These are phyloP conservation scores for Meriones unguiculatus DNA, from an alignment of 2,113 vertebrate species.

Conservation along the genomic window DNA sequence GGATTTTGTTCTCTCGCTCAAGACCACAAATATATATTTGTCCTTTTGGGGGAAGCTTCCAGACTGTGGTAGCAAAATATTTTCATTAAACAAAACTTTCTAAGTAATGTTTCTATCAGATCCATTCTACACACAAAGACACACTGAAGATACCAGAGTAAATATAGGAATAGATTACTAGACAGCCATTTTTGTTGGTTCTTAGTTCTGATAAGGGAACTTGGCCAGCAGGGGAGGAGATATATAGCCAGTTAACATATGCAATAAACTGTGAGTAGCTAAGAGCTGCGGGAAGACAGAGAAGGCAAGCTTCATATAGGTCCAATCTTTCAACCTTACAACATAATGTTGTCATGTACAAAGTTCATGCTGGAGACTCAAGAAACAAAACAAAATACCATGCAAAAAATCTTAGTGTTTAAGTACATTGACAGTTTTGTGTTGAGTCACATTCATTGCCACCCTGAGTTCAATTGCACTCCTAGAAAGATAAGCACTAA, in stretches of 20 bases:
- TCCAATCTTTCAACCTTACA: background rate
- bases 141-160: background rate
- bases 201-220: background rate
- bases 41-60: background rate
- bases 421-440: background rate
- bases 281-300: background rate
- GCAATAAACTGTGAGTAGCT: background rate
- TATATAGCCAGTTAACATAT: background rate
- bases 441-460: background rate
- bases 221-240: background rate
- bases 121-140: background rate
- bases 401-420: background rate
- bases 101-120: background rate
- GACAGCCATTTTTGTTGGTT: background rate
- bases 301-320: background rate
- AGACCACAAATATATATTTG: background rate
- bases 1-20: conserved; percentile 19
- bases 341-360: background rate
- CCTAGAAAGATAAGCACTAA: background rate
- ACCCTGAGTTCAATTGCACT: background rate
- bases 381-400: background rate
- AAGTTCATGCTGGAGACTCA: background rate
- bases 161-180: background rate
- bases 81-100: background rate
- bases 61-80: background rate